Evolutionary conservation across 1,140 invertebrate species (phyloP), one percentile per base, ranked within the genome.

Genomic region (Meloidogyne floridensis): DNA sequence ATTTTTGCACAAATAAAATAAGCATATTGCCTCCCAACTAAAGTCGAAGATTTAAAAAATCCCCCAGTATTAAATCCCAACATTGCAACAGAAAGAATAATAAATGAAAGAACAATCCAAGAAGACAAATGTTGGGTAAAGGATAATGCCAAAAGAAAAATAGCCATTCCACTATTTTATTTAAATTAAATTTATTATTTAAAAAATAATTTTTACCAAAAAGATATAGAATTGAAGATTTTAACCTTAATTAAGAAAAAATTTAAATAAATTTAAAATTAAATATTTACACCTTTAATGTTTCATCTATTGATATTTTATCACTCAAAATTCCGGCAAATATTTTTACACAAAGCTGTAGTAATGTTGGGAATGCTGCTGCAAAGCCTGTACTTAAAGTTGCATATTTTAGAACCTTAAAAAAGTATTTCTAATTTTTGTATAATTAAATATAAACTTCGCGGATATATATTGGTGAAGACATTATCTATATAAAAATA

Each of bases 21-120:
- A 69, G 81, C 81, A 70, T 87, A 85, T 59, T 85, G 84, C 42
- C 84, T 54, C 7, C 86, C 87, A 56, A 86, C 80, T 3, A 88
- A 72, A n/a, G 85, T 87, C 3, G 83, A 51, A 75, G 70, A 83
- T 72, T 86, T 86, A 86, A 88, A 86, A 72, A 86, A 86, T 72
- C 85, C 85, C 20, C 86, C 85, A 56, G 81, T 76, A 71, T 88
- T 88, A 81, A 86, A 86, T 15, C 86, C 85, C 42, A 86, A 75
- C 2, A 88, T 47, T 10, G 56, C 71, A 13, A 80, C 84, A 59
- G 86, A 76, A 8, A 77, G 9, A 47, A 84, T 76, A 71, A 81
- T 54, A 32, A 80, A 84, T 43, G 78, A 32, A 3, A 83, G n/a
- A n/a, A 73, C 73, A 13, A 78, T 9, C 13, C 20, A 15, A 69